A percentile compares a stretch with the other conserved stretches of the same genome.
Conservation (phyloP, 23 tunicate species). For the Diplosoma virens region DNA sequence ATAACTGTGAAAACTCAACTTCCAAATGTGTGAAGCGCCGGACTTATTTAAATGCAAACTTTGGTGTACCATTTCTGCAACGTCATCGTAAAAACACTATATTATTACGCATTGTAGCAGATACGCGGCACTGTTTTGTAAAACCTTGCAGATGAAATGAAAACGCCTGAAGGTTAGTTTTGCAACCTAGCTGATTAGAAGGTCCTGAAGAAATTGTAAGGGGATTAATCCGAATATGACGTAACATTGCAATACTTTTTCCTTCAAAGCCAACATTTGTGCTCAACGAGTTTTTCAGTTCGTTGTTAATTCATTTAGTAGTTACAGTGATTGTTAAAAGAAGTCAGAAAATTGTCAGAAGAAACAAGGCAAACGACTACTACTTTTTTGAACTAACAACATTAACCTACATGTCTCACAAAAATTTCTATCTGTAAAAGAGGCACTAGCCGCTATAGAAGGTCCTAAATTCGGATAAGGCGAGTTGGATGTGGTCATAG, state of each 20-base stretch:
- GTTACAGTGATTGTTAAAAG: not conserved
- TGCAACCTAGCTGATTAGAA: too few species aligned
- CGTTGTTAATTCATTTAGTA: not conserved
- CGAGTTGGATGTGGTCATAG: not conserved
- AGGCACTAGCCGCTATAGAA: not conserved
- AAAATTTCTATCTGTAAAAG: not conserved
- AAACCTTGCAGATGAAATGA: too few species aligned
- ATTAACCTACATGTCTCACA: not conserved
- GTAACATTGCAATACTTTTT: not conserved
- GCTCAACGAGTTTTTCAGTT: not conserved
- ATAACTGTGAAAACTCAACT: not conserved
- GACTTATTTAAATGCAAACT: not conserved
- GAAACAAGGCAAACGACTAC: not conserved
- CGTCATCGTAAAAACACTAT: not conserved
- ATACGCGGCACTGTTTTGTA: too few species aligned
- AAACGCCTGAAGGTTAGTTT: too few species aligned
- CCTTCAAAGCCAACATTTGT: not conserved
- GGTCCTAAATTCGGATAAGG: not conserved
- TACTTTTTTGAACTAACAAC: not conserved
- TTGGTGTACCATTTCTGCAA: not conserved
- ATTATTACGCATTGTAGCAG: not conserved
- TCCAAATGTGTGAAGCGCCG: not conserved
- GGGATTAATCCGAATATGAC: not conserved
- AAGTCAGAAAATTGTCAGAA: not conserved
- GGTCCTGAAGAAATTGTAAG: too few species aligned